Evolutionary conservation across 1,140 invertebrate species (phyloP), one percentile per base, ranked within the genome.

Genomic region (Calycopis cecrops): DNA sequence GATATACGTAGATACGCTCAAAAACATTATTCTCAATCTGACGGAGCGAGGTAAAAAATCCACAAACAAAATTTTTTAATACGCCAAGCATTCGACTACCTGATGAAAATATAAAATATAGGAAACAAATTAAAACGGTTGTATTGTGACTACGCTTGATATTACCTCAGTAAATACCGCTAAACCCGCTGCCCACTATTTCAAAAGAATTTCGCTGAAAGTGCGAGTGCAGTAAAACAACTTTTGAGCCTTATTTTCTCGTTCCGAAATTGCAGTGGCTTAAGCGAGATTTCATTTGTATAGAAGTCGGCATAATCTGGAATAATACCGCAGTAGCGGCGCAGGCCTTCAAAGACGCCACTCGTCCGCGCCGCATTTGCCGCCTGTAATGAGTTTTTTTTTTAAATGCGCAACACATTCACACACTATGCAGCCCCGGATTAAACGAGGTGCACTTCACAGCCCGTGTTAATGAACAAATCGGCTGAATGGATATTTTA

Each of bases 251-350:
- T 83, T 84, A 86, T 86, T 84, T 83, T 71, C 78, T 82, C 76
- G 76, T 86, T 83, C 79, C 81, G 71, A 86, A 86, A 83, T 81
- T 85, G 81, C 83, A 86, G 76, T 84, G 79, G 72, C 79, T 86
- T 86, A 86, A 86, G 81, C 80, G 78, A 80, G 81, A 83, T 86
- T 86, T 86, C 81, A 86, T 86, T 86, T 86, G 83, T 86, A 86
- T 86, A 70, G 79, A 79, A 83, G 79, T 76, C 65, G 79, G 81
- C 70, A 86, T 86, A 86, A 85, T 86, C 83, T 85, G 79, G 77
- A 83, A 86, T 86, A 84, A 86, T 86, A 84, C 79, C 71, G 76
- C 81, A 82, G 76, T 79, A 73, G 80, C 78, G 79, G 77, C 77
- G 71, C 73, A 65, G 73, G 76, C 81, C 79, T 79, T 86, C 83